Percentiles rank a stretch among this genome's conserved stretches.
Conservation (phyloP, 2,113 vertebrate genomes). For the Strix aluco region DNA sequence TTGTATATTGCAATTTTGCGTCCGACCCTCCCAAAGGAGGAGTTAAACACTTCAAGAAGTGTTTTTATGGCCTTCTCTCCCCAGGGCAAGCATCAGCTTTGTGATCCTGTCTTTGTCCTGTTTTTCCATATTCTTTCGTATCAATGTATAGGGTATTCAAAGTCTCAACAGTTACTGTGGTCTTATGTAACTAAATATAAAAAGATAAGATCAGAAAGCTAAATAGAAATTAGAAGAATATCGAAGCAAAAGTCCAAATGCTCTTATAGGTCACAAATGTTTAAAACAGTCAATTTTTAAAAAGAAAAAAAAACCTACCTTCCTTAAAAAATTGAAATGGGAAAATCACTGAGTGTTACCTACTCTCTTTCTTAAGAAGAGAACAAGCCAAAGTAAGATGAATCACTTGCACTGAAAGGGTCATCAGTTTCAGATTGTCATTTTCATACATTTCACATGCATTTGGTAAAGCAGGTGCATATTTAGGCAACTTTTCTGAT, state of each 20-base stretch:
- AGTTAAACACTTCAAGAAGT: not conserved
- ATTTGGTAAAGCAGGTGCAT: not conserved
- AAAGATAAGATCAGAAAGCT: not conserved
- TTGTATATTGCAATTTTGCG: not conserved
- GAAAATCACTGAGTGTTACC: not conserved
- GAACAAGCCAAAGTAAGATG: not conserved
- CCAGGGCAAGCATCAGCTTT: not conserved
- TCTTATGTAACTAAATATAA: not conserved
- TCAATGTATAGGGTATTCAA: not conserved
- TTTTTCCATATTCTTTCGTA: not conserved
- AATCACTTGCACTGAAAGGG: not conserved
- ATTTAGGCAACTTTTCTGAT: not conserved
- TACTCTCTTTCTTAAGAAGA: not conserved
- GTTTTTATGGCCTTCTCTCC: not conserved
- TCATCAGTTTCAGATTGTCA: not conserved
- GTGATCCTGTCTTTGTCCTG: not conserved
- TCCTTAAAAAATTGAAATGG: not conserved
- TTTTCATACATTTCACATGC: not conserved
- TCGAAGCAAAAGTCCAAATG: not conserved
- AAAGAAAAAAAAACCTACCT: not conserved
- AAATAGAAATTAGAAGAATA: not conserved
- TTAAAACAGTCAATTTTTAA: not conserved
- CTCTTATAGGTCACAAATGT: not conserved
- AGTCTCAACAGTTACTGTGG: not conserved
- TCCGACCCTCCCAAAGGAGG: rapidly evolving